Conservation (phyloP, 2,113 vertebrate genomes). For the Microtus richardsoni region DNA sequence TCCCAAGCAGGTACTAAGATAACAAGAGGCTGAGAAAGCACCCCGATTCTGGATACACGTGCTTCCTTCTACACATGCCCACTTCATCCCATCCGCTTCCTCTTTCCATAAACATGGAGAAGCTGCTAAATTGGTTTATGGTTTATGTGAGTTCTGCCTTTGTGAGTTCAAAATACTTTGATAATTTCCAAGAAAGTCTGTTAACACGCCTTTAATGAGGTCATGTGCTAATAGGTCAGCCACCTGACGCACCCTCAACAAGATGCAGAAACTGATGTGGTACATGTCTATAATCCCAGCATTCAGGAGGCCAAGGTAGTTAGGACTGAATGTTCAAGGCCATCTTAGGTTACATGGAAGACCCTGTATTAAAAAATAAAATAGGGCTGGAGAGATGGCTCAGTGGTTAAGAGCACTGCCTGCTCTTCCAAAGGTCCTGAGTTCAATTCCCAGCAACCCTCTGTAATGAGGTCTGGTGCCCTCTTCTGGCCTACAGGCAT, state of each 20-base stretch:
- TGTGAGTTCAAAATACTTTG: not conserved
- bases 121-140: not conserved
- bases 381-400: not conserved
- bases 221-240: not conserved
- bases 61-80: not conserved
- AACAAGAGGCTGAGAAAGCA: not conserved
- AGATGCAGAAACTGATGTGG: not conserved
- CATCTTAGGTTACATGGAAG: not conserved
- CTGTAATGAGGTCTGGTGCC: no score
- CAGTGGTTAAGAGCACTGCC: no score
- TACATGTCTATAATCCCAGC: not conserved
- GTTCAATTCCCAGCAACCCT: no score
- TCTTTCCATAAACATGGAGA: not conserved
- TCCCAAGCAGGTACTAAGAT: not conserved
- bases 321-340: not conserved
- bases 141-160: not conserved
- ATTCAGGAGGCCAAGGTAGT: not conserved
- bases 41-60: not conserved
- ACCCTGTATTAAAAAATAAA: not conserved
- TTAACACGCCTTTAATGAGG: not conserved
- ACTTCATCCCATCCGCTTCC: not conserved
- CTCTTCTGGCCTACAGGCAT: no score
- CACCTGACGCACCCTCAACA: not conserved
- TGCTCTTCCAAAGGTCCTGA: no score
- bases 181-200: slow-evolving; percentile 7